Base-by-base conservation (phyloP, 2,113 vertebrate species). In the Gasterosteus nipponicus region DNA sequence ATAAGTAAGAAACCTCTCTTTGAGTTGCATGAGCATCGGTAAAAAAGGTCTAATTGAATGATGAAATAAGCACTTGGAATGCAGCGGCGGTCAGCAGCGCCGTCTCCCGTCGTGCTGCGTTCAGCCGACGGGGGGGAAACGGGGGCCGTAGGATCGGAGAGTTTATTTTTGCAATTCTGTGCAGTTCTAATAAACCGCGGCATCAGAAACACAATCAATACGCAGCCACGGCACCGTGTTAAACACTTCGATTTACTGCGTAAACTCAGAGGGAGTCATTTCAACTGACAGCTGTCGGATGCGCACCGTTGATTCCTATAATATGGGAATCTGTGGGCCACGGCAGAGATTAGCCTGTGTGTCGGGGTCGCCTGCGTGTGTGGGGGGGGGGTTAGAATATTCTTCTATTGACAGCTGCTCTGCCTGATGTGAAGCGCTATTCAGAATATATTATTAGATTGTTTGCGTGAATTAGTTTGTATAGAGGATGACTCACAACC, bases 391-490 rank as follows among this genome's bases (percentile, higher is more conserved):
- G 29, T 78, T 54, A 67, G 35, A 31, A 33, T 47, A 26, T 58
- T 78, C 54, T 60, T 9, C 51, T 5, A 33, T 75, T 47, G 72
- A 73, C 79, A 84, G 33, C 67, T 63, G 60, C 56, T 83, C 61
- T 22, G 78, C 60, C 73, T 86, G 62, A 75, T 68, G 35, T 75
- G 72, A 82, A 70, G 1, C 73, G 67, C 61, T 69, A 49, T 61
- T 61, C 68, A 63, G 62, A 46, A 22, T 74, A 51, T 73, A 77
- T 71, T 81, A 85, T 80, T 77, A 85, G 69, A 85, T 79, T 60
- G 72, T 72, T 72, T 61, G 51, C 10, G 5, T 66, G 67, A 82
- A 77, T 75, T 39, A 83, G 66, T 83, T 85, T 77, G n/a, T 72
- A 38, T 16, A 49, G 18, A 39, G 38, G 26, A 42, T 10, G 29